Evolutionary conservation across 2,888 invertebrate genomes (phyloP).

Genomic region (Netelia melanura): DNA sequence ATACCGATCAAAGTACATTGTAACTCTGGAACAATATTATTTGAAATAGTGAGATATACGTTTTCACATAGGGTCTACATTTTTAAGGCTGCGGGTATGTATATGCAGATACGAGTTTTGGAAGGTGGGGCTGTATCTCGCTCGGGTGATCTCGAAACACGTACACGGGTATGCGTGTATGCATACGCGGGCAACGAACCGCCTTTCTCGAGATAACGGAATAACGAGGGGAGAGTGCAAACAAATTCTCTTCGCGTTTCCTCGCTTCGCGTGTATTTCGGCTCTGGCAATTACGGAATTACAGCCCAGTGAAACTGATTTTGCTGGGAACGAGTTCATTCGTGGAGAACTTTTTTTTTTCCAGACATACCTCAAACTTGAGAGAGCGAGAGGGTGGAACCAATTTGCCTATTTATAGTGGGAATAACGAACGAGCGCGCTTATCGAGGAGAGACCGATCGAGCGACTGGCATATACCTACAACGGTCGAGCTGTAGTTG

Average conservation of each 20-base stretch:
- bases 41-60: background rate
- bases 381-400: background rate
- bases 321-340: background rate
- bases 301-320: constrained; percentile 24
- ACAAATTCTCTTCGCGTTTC: constrained; percentile 11
- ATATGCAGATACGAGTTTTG: constrained; percentile 13
- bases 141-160: constrained; percentile 36
- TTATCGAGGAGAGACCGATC: constrained; percentile 35
- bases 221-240: constrained; percentile 25
- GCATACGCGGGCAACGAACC: constrained; percentile 32
- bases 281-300: constrained; percentile 32
- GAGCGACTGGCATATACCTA: background rate
- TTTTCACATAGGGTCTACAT: background rate
- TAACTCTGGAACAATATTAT: background rate
- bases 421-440: background rate
- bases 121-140: background rate
- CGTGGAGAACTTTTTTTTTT: background rate
- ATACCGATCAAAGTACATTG: constrained; percentile 22
- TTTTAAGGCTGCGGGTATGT: background rate
- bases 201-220: constrained; percentile 50
- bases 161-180: background rate
- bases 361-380: background rate
- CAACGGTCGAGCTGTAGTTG: background rate
- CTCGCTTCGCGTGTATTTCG: background rate
- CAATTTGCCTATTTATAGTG: constrained; percentile 12